Evolutionary conservation across 1,140 invertebrate genomes (phyloP), one percentile per base, ranked within the genome.

Genomic region (Drosophila nannoptera): DNA sequence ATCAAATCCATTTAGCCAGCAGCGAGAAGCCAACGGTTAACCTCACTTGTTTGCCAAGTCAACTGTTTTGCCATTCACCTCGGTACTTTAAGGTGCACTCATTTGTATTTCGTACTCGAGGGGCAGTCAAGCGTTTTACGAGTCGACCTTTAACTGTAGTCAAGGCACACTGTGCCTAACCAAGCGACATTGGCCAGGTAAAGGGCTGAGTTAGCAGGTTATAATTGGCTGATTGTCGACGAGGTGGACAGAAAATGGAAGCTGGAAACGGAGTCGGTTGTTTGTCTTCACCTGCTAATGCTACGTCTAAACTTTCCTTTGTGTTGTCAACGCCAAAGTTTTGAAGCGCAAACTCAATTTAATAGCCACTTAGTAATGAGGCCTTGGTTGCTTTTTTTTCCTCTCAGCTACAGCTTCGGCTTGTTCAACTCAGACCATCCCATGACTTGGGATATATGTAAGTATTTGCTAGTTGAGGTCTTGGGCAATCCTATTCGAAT

Each of bases 261-360:
- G 33, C 35, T 45, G 36, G 5, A 7, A 54, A 48, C 22, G 33
- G 66, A 59, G 33, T 48, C 59, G 54, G 43, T 63, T 55, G 29
- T 42, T 64, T 40, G 31, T 22, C 33, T 4, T 35, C 14, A 22
- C 33, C 50, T 49, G 31, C 12, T 33, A 54, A 35, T 48, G 7
- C 9, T 46, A 8, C 11, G 40, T 14, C 9, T 63, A 48, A 63
- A 69, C 49, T 69, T 69, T 69, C 60, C 63, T 69, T 67, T 62
- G 42, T 53, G 32, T 62, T 69, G 66, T 48, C 64, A 53, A 62
- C 49, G 35, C 8, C 4, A 55, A 69, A 63, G 60, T 69, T 69
- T 68, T 29, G 1, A 14, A 55, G 33, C 49, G 50, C 50, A 38
- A 63, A 55, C 33, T 53, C 66, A 69, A 69, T 53, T 63, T 69